Conservation (phyloP, 2,113 vertebrate species). For the Anas platyrhynchos region DNA sequence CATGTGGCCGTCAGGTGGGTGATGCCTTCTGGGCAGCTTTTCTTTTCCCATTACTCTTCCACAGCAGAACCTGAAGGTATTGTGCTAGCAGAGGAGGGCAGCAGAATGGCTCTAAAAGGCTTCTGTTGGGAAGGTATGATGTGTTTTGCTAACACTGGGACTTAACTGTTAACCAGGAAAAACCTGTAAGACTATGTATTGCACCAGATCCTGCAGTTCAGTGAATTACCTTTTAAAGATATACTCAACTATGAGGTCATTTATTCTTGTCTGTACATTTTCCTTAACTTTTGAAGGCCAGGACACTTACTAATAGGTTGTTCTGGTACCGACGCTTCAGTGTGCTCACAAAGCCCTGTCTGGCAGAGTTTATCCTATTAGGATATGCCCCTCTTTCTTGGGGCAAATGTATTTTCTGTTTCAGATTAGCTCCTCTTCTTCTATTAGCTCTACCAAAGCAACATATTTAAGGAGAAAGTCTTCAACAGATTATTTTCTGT, state of each 20-base stretch:
- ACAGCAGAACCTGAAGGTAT: neutral
- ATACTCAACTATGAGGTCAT: accelerated
- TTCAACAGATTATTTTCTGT: neutral
- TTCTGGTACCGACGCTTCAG: accelerated
- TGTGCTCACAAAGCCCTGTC: neutral
- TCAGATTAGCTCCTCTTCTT: neutral
- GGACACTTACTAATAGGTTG: neutral
- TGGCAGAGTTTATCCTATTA: neutral
- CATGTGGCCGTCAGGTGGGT: conserved; percentile 85
- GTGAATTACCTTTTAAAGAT: neutral
- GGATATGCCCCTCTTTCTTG: neutral
- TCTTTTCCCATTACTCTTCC: accelerated
- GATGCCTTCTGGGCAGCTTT: neutral
- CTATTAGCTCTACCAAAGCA: neutral
- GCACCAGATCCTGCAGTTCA: neutral
- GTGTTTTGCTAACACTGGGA: accelerated
- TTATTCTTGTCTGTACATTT: neutral
- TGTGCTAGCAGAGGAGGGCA: accelerated
- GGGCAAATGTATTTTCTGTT: neutral
- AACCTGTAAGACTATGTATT: accelerated
- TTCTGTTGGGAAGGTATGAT: neutral
- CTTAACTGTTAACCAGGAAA: neutral
- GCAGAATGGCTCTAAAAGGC: neutral
- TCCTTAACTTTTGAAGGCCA: neutral
- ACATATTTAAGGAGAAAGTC: neutral